Conservation (phyloP, 2,888 invertebrate species). For the Galeruca laticollis region DNA sequence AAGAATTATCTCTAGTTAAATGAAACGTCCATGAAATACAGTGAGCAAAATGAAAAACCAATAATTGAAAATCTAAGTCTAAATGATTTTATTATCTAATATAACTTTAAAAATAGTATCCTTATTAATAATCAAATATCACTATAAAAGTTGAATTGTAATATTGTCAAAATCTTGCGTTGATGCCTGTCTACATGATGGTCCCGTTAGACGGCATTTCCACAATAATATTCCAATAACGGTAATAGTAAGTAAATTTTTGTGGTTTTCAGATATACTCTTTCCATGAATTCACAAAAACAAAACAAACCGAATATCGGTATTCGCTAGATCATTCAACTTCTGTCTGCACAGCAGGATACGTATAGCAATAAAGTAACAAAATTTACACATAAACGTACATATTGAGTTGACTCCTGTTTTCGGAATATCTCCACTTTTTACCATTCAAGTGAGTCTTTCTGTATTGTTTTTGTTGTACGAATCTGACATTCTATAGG, state of each 20-base stretch:
- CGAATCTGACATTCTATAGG: no score
- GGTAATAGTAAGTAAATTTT: neutral
- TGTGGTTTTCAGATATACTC: neutral
- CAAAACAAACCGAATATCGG: neutral
- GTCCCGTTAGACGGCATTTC: slow-evolving; percentile 48
- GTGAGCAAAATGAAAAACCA: neutral
- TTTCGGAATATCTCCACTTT: no score
- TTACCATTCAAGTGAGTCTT: no score
- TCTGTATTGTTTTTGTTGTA: no score
- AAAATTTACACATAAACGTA: no score
- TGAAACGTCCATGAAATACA: neutral
- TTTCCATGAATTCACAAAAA: neutral
- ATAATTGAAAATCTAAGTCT: slow-evolving; percentile 8
- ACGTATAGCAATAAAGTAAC: no score
- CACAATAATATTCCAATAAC: slow-evolving; percentile 29
- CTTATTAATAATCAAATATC: slow-evolving; percentile 56
- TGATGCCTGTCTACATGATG: slow-evolving; percentile 49
- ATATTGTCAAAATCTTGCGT: slow-evolving; percentile 63
- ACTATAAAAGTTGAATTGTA: slow-evolving; percentile 62
- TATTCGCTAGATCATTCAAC: no score
- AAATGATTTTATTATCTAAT: slow-evolving; percentile 30
- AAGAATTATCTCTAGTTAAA: no score
- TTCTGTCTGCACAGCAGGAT: no score
- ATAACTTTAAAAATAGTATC: slow-evolving; percentile 22
- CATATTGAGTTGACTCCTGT: no score